Percentiles rank a stretch among this genome's conserved stretches.
phyloP scores from a whole-genome alignment of 2,888 invertebrate species.

The Lycocerus yunnanus region DNA sequence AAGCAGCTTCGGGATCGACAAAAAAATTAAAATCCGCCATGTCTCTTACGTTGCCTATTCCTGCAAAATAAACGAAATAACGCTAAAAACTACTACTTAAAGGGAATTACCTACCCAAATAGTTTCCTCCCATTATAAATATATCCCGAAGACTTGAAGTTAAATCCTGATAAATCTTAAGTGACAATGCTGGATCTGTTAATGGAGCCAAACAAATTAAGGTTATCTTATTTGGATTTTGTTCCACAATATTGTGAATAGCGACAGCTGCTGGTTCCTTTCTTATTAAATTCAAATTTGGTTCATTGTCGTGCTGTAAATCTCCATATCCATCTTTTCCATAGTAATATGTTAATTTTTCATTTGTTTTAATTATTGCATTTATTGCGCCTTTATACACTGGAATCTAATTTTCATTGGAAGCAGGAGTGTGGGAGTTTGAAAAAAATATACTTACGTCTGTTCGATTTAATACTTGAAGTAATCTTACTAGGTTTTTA shows the following conservation, averaged over 20 bases:
- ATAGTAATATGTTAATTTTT: slow-evolving; percentile 57
- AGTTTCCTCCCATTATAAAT: slow-evolving; percentile 80
- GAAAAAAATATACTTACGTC: slow-evolving; percentile 60
- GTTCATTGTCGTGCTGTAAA: slow-evolving; percentile 42
- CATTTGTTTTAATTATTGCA: slow-evolving; percentile 53
- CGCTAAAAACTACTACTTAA: background rate
- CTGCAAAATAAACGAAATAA: no score
- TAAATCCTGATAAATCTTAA: slow-evolving; percentile 70
- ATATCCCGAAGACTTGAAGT: slow-evolving; percentile 66
- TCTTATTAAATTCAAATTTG: slow-evolving; percentile 39
- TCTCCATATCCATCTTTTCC: slow-evolving; percentile 77
- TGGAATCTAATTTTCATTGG: slow-evolving; percentile 62
- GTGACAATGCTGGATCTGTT: slow-evolving; percentile 78
- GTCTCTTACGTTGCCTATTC: slow-evolving; percentile 63
- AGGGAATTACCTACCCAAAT: slow-evolving; percentile 60
- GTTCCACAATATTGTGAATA: slow-evolving; percentile 63
- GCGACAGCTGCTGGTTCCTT: slow-evolving; percentile 60
- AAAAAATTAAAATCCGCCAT: slow-evolving; percentile 79
- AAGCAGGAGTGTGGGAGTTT: background rate
- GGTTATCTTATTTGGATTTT: slow-evolving; percentile 62
- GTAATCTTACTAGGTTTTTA: slow-evolving; percentile 68
- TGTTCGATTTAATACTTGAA: slow-evolving; percentile 62
- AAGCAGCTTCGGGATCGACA: slow-evolving; percentile 77
- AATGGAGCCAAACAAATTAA: slow-evolving; percentile 73
- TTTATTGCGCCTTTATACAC: slow-evolving; percentile 67